Percentiles rank a stretch among this genome's conserved stretches.
phyloP scores from a whole-genome alignment of 2,797 vertebrate genomes.

The Tachyglossus aculeatus region DNA sequence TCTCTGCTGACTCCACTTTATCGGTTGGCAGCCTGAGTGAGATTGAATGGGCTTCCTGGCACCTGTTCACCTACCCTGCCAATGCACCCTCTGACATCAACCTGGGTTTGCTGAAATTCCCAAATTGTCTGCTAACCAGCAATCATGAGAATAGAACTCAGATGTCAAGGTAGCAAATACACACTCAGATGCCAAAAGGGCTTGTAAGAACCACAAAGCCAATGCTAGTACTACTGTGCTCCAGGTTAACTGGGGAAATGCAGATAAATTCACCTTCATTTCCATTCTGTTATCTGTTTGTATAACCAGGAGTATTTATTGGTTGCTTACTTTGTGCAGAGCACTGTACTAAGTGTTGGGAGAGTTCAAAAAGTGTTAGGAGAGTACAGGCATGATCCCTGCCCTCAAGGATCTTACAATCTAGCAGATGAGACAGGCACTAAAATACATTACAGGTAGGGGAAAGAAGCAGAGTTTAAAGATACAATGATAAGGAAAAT shows the following conservation, averaged over 20 bases:
- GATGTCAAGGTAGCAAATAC: conserved; percentile 2
- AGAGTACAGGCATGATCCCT: too few relatives aligned
- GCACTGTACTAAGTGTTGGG: too few relatives aligned
- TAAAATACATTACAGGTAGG: too few relatives aligned
- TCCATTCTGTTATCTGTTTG: too few relatives aligned
- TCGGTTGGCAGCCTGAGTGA: conserved; percentile 14
- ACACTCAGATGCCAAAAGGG: neutral
- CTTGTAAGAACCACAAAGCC: neutral
- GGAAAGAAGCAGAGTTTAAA: too few relatives aligned
- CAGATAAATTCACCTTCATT: neutral
- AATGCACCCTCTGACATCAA: neutral
- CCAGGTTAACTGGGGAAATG: neutral
- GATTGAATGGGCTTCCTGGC: neutral
- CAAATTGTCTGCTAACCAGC: neutral
- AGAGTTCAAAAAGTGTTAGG: too few relatives aligned
- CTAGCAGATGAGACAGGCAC: too few relatives aligned
- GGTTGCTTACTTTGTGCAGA: too few relatives aligned
- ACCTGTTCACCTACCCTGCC: neutral
- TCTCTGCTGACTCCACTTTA: neutral
- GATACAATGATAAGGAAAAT: too few relatives aligned
- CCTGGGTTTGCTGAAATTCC: conserved; percentile 20
- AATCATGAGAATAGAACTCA: neutral
- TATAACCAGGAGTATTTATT: too few relatives aligned
- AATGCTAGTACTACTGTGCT: neutral
- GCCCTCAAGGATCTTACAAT: too few relatives aligned